These are phyloP conservation scores for Hemicentrotus pulcherrimus DNA, from an alignment of 35 echinoderm and acorn worm genomes.

Conservation along the genomic window DNA sequence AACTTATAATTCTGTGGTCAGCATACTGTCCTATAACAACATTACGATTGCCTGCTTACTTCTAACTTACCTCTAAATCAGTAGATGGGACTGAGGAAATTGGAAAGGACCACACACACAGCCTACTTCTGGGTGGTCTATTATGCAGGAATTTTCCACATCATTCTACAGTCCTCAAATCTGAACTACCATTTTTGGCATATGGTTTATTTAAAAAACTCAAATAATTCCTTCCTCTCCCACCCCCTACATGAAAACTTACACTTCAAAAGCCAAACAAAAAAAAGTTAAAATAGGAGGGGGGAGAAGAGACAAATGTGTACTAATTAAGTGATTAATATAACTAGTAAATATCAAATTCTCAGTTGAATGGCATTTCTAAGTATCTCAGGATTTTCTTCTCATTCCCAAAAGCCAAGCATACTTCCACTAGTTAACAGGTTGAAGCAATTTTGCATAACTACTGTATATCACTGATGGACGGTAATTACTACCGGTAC, in stretches of 20 bases:
- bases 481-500: no score
- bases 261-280: not conserved
- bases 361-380: no score
- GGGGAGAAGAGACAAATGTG: no score
- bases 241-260: not conserved
- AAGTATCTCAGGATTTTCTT: no score
- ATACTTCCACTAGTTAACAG: no score
- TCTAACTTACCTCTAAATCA: not conserved
- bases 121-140: constrained; percentile 41
- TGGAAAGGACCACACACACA: not conserved
- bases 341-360: no score
- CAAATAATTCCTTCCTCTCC: not conserved
- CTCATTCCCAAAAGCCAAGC: no score
- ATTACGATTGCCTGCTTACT: not conserved
- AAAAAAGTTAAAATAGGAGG: no score
- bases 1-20: not conserved
- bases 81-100: not conserved
- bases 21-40: not conserved
- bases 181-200: not conserved
- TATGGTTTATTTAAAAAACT: not conserved
- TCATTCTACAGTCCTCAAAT: not conserved
- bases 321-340: no score
- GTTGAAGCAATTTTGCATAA: no score
- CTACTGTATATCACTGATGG: no score
- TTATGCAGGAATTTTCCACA: not conserved